phyloP scores from a whole-genome alignment of 2,113 vertebrate species.

The Semnopithecus entellus region DNA sequence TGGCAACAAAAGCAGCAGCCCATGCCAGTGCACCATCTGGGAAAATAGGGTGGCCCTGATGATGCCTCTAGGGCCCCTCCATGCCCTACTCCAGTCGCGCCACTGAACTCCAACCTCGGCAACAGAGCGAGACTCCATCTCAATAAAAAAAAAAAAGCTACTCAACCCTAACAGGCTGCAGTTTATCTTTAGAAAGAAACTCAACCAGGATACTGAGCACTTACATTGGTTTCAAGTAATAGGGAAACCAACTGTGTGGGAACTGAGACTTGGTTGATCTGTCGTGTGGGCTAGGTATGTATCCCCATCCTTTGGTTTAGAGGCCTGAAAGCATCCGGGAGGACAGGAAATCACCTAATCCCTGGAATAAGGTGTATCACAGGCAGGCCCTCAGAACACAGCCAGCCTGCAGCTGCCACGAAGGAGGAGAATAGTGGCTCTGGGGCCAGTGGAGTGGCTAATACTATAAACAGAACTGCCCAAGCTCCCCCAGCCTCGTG shows the following conservation, averaged over 20 bases:
- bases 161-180: background rate
- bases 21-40: background rate
- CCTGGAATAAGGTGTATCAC: background rate
- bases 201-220: background rate
- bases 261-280: background rate
- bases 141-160: too few relatives aligned
- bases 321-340: background rate
- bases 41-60: background rate
- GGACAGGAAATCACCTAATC: background rate
- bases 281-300: background rate
- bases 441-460: background rate
- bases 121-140: too few relatives aligned
- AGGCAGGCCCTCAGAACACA: background rate
- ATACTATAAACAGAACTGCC: background rate
- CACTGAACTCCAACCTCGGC: too few relatives aligned
- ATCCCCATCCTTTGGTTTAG: background rate
- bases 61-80: background rate
- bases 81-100: background rate
- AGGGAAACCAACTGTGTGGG: background rate
- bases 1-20: background rate
- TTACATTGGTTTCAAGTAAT: background rate
- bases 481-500: too few relatives aligned
- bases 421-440: background rate
- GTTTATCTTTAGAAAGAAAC: background rate
- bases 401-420: background rate